These are phyloP conservation scores for Leptobrachium leishanense DNA, from an alignment of 2,113 vertebrate species.

Conservation along the genomic window DNA sequence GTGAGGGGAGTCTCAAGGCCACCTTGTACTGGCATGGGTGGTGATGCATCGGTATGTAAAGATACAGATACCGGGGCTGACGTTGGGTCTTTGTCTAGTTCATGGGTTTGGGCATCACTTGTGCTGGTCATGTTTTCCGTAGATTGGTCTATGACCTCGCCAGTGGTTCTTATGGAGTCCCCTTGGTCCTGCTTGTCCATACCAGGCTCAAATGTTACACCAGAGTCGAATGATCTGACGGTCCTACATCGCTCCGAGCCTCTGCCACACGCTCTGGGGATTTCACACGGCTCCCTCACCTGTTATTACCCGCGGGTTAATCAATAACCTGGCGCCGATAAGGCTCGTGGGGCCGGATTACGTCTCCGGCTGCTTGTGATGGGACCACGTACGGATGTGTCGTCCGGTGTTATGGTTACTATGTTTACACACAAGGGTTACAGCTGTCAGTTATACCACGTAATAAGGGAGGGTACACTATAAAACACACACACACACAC, in stretches of 20 bases:
- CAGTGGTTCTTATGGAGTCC: neutral
- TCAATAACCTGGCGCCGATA: slow-evolving; percentile 23
- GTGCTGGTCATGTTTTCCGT: neutral
- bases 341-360: slow-evolving; percentile 8
- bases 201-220: neutral
- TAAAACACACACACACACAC: too few species aligned
- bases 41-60: neutral
- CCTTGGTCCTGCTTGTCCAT: slow-evolving; percentile 49
- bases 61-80: accelerated
- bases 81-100: neutral
- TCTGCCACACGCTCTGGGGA: neutral
- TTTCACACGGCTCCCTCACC: neutral
- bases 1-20: accelerated
- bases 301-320: neutral
- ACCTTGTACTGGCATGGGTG: accelerated
- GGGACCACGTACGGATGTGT: neutral
- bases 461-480: too few species aligned
- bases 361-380: neutral
- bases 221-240: neutral
- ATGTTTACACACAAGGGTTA: too few species aligned
- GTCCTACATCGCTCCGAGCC: neutral
- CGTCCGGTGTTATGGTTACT: too few species aligned
- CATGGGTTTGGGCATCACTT: neutral
- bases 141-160: neutral
- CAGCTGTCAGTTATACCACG: too few species aligned